Evolutionary conservation across 2,888 invertebrate species (phyloP), one percentile per base, ranked within the genome.

Genomic region (Sphecodes monilicornis): DNA sequence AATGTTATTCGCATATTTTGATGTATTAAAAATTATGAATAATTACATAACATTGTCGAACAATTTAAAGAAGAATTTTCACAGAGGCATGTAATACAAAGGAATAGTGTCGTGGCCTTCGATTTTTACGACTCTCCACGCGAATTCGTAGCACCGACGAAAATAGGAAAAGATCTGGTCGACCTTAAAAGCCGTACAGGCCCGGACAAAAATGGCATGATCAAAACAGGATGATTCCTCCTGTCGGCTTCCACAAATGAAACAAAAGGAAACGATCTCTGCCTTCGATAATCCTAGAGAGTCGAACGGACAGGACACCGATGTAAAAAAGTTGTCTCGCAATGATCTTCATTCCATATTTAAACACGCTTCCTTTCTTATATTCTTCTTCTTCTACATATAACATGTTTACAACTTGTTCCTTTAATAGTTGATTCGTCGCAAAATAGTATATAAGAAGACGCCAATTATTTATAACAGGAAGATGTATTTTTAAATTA

Each of bases 41-140:
- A 3, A 8, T 66, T 32, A 36, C 32, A 2, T 18, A 22, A 66
- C 22, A 66, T 36, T 10, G 5, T 11, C 66, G 22, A 1, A 18
- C 22, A 3, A 8, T 36, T 66, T 0, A 18, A 36, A 66, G 32
- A 66, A 22, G 36, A 66, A 22, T 66, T 11, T 66, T 66, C 11
- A 1, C 22, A 22, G 22, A 36, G 66, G 36, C 32, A 36, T 66
- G n/a, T 11, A 11, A 36, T 36, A 66, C 66, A 66, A 22, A 32
- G 26, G 57, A 64, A 54, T 43, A 75, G 32, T 66, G 50, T 80
- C 71, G 36, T 36, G 82, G 66, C 71, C 81, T 75, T 82, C 70
- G 82, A 71, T 70, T 75, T 82, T 80, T 66, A 26, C 54, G 41
- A 50, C 22, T 26, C 69, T 32, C 60, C 6, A 43, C 41, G 32